These are phyloP conservation scores for Philaenus spumarius DNA, from an alignment of 1,140 invertebrate species.

Conservation along the genomic window DNA sequence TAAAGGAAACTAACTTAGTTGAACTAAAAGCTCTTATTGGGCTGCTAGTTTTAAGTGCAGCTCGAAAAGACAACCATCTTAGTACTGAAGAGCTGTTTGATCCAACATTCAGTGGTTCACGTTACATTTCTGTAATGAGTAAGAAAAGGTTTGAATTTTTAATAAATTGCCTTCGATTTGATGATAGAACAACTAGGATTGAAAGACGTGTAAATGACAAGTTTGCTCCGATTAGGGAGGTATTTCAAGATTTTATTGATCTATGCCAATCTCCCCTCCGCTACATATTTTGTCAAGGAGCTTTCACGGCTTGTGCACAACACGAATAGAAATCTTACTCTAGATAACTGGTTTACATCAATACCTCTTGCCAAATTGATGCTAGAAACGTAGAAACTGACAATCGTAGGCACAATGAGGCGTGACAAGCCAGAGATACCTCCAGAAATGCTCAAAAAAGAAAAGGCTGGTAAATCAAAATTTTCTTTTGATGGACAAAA, in stretches of 20 bases:
- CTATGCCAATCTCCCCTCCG: not conserved
- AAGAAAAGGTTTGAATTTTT: conserved; percentile 26
- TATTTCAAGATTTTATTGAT: too few relatives aligned
- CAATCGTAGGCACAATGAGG: conserved; percentile 22
- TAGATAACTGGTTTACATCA: conserved; percentile 41
- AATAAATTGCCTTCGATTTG: conserved; percentile 21
- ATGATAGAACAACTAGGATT: conserved; percentile 25
- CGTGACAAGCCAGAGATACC: conserved; percentile 25
- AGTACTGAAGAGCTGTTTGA: conserved; percentile 16
- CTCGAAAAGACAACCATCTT: conserved; percentile 16
- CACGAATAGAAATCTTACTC: conserved; percentile 33
- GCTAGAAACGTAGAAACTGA: conserved; percentile 28
- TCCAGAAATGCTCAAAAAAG: not conserved
- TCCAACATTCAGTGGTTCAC: conserved; percentile 20
- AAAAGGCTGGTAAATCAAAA: not conserved
- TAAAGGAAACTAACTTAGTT: conserved; percentile 4
- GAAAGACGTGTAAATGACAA: conserved; percentile 22
- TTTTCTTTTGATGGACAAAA: conserved; percentile 34
- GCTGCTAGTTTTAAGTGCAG: conserved; percentile 13
- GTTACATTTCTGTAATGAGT: conserved; percentile 24
- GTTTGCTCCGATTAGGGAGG: conserved; percentile 25
- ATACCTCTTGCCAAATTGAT: conserved; percentile 30
- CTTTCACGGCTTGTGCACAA: conserved; percentile 15
- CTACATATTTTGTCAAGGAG: conserved; percentile 16
- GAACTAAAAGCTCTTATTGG: conserved; percentile 15